A percentile compares a stretch with the other conserved stretches of the same genome.
Evolutionary conservation across 1,140 invertebrate species (phyloP).

Genomic region (Hesperophylax magnus): DNA sequence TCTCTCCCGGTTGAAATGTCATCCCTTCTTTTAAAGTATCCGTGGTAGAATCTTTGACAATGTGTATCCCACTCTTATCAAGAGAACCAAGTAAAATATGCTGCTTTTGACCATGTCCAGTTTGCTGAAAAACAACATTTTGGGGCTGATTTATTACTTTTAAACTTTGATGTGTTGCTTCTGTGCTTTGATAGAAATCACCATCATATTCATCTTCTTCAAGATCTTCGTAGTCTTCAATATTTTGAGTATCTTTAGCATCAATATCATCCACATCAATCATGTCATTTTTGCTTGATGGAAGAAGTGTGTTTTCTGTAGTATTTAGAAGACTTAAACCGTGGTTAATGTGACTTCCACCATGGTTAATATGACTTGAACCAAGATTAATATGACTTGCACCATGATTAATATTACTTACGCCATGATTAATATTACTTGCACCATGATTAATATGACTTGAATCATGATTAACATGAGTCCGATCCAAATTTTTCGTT

Average conservation of each 20-base stretch:
- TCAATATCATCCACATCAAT: conserved; percentile 57
- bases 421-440: too few species aligned
- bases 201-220: conserved; percentile 72
- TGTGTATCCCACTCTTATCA: conserved; percentile 68
- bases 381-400: too few species aligned
- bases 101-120: conserved; percentile 66
- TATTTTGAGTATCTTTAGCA: conserved; percentile 60
- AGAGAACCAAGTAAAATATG: conserved; percentile 71
- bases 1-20: conserved; percentile 75
- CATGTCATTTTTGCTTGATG: conserved; percentile 18
- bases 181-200: conserved; percentile 64
- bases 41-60: conserved; percentile 67
- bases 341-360: conserved; percentile 52
- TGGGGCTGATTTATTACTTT: conserved; percentile 61
- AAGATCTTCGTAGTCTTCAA: conserved; percentile 66
- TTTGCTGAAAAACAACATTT: conserved; percentile 62
- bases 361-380: too few species aligned
- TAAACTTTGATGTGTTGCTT: conserved; percentile 65
- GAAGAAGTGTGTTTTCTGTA: conserved; percentile 35
- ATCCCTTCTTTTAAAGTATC: conserved; percentile 66
- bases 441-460: too few species aligned
- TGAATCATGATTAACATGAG: conserved; percentile 54
- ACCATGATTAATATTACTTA: too few species aligned
- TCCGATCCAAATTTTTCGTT: conserved; percentile 57
- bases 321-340: conserved; percentile 39